Percentiles rank a stretch among this genome's conserved stretches.
These are phyloP conservation scores for Vulpes ferrilata DNA, from an alignment of 2,113 vertebrate species.

Conservation along the genomic window DNA sequence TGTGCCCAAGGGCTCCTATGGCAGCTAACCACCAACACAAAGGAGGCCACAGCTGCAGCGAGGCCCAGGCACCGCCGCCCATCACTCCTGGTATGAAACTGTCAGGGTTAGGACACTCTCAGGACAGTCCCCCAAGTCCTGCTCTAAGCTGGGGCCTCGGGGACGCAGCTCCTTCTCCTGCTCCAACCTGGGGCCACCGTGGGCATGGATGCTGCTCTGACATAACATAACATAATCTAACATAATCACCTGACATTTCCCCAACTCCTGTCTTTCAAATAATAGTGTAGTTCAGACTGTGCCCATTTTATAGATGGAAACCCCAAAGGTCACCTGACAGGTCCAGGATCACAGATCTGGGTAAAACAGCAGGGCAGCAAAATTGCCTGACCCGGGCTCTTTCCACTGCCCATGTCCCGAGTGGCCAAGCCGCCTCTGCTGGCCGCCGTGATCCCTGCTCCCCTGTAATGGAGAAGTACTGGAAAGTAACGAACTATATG, in stretches of 20 bases:
- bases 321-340: neutral
- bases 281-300: neutral
- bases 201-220: neutral
- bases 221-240: too few species aligned
- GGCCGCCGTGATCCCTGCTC: neutral
- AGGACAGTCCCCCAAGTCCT: too few species aligned
- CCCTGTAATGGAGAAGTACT: neutral
- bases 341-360: neutral
- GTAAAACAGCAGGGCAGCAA: neutral
- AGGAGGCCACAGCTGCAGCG: neutral
- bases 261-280: neutral
- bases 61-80: neutral
- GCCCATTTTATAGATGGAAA: neutral
- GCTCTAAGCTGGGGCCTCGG: too few species aligned
- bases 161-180: neutral
- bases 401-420: neutral
- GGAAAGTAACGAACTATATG: neutral
- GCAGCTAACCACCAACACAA: neutral
- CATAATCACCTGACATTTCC: neutral
- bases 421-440: neutral
- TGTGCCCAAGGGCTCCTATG: neutral
- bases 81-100: neutral
- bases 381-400: neutral
- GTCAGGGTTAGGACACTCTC: too few species aligned
- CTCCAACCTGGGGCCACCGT: neutral